phyloP scores from a whole-genome alignment of 2,113 vertebrate species.

The Periophthalmus modestus region DNA sequence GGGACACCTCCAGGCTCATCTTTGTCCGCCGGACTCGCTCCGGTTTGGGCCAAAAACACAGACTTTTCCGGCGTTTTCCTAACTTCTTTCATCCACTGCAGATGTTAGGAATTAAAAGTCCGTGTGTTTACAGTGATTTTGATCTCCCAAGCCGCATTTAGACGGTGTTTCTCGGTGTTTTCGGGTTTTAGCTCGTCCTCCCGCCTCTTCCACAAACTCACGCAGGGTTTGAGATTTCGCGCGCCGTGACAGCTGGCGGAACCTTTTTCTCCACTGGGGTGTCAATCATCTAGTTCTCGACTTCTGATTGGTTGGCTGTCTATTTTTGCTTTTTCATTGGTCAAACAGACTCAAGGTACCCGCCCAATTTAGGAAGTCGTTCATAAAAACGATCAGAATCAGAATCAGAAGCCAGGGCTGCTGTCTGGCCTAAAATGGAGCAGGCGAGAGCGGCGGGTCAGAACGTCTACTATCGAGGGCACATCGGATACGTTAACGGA shows the following conservation, averaged over 20 bases:
- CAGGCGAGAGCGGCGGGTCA: no score
- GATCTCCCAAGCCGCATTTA: constrained; percentile 21
- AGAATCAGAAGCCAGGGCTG: no score
- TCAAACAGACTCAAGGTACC: rapidly evolving
- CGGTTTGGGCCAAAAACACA: constrained; percentile 9
- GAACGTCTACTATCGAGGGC: no score
- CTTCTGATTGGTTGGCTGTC: constrained; percentile 55
- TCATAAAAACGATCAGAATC: no score
- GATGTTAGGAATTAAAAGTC: neutral
- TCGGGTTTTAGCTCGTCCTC: constrained; percentile 49
- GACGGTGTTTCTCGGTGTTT: neutral
- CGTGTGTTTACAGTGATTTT: constrained; percentile 9
- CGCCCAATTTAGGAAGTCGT: constrained; percentile 6
- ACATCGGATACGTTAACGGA: no score
- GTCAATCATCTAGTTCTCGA: constrained; percentile 52
- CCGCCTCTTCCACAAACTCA: constrained; percentile 63
- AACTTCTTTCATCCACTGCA: neutral
- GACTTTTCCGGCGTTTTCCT: constrained; percentile 1
- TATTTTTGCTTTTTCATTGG: constrained; percentile 56
- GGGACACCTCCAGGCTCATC: constrained; percentile 70
- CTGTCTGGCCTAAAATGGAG: no score
- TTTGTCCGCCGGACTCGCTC: constrained; percentile 40
- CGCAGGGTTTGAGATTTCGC: constrained; percentile 73
- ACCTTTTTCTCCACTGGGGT: constrained; percentile 18
- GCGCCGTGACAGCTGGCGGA: constrained; percentile 66